These are phyloP conservation scores for Semotilus atromaculatus DNA, from an alignment of 2,797 vertebrate genomes.

Conservation along the genomic window DNA sequence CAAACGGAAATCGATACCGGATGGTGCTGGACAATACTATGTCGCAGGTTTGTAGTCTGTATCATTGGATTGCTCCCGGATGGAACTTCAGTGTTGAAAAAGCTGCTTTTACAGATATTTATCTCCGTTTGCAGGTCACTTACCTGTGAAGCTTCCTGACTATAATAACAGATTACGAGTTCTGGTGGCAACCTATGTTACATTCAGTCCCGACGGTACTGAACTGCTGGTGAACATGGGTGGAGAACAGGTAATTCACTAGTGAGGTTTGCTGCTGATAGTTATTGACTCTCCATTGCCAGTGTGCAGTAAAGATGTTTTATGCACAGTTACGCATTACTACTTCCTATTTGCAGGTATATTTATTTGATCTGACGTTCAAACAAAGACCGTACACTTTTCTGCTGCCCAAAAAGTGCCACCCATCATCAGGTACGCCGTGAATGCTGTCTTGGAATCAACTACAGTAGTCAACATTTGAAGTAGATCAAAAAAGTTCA, in stretches of 20 bases:
- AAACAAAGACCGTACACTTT: constrained; percentile 96
- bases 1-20: constrained; percentile 91
- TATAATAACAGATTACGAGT: constrained; percentile 96
- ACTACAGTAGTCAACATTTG: too few relatives aligned
- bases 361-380: constrained; percentile 96
- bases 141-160: constrained; percentile 94
- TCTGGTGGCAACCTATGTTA: constrained; percentile 95
- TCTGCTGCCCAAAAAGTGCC: constrained; percentile 92
- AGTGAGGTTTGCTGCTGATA: neutral
- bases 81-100: neutral
- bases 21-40: constrained; percentile 96
- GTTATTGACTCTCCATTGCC: neutral
- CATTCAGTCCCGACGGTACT: constrained; percentile 97
- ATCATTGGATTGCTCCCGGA: neutral
- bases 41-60: constrained; percentile 85
- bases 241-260: constrained; percentile 89
- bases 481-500: too few relatives aligned
- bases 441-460: neutral
- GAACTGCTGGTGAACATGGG: constrained; percentile 99
- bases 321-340: neutral
- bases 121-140: constrained; percentile 81
- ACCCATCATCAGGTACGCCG: constrained; percentile 80
- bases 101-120: neutral
- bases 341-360: constrained; percentile 81
- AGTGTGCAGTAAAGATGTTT: neutral